phyloP scores from a whole-genome alignment of 2,888 invertebrate genomes.

The Acanthosepion lycidas region DNA sequence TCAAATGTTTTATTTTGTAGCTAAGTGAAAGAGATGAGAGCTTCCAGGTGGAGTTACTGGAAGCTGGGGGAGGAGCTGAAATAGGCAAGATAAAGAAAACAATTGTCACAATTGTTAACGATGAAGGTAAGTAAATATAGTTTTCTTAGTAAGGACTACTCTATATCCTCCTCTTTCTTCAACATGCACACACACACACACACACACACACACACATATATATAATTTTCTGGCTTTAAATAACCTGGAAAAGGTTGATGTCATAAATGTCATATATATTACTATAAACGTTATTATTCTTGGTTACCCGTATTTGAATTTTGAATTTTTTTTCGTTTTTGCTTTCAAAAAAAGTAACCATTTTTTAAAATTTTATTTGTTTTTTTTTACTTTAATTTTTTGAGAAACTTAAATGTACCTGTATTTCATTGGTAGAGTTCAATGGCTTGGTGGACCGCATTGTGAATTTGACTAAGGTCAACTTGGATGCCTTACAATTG shows the following conservation, averaged over 20 bases:
- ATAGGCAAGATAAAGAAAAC: conserved; percentile 78
- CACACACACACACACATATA: neutral
- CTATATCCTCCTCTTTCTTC: neutral
- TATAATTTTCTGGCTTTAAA: too few relatives aligned
- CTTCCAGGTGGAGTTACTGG: conserved; percentile 78
- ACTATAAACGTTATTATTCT: too few relatives aligned
- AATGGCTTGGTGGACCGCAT: conserved; percentile 78
- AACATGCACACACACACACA: neutral
- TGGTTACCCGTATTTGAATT: too few relatives aligned
- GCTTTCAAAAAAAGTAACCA: too few relatives aligned
- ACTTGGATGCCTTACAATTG: conserved; percentile 77
- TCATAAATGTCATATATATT: too few relatives aligned
- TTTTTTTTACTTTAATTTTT: too few relatives aligned
- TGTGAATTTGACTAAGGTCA: conserved; percentile 77
- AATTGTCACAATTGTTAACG: conserved; percentile 79
- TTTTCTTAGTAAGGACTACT: neutral
- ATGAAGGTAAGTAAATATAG: conserved; percentile 77
- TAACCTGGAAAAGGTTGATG: too few relatives aligned
- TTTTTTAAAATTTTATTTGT: too few relatives aligned
- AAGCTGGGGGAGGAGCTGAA: conserved; percentile 75
- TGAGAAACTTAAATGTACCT: neutral
- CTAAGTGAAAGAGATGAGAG: conserved; percentile 79
- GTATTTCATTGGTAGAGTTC: conserved; percentile 75
- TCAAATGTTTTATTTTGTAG: conserved; percentile 65
- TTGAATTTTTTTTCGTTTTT: too few relatives aligned